Conservation (phyloP, 2,797 vertebrate species). For the Leptoclinus maculatus region DNA sequence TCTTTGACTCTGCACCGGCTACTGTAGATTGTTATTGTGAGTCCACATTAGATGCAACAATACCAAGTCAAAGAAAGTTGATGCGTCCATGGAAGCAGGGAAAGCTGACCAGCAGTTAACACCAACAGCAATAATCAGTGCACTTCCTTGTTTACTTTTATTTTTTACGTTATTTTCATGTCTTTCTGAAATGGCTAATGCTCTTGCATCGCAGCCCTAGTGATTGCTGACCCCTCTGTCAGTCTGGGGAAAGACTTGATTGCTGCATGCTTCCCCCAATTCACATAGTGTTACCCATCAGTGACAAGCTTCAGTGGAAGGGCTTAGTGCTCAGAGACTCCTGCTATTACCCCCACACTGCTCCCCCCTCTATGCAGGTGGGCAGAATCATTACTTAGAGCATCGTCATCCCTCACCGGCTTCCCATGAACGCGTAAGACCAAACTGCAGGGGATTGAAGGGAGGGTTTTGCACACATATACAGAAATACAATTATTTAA, state of each 20-base stretch:
- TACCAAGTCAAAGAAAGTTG: background rate
- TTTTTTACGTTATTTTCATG: no score
- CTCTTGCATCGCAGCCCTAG: no score
- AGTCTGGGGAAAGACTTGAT: no score
- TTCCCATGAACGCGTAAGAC: background rate
- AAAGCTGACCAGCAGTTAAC: background rate
- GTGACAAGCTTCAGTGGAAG: no score
- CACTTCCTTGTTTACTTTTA: background rate
- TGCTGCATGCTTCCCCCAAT: background rate
- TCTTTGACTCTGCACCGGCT: background rate
- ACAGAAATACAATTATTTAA: no score
- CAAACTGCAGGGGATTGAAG: background rate
- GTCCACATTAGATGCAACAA: background rate
- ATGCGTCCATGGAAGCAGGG: background rate
- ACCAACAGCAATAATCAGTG: background rate
- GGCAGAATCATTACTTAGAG: background rate
- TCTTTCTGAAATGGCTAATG: no score
- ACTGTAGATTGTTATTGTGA: background rate
- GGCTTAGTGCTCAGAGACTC: background rate
- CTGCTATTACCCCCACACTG: background rate
- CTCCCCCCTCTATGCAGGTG: background rate
- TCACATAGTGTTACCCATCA: background rate
- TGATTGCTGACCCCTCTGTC: no score
- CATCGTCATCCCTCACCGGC: background rate
- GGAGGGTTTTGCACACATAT: background rate